Evolutionary conservation across 2,888 invertebrate genomes (phyloP).

Genomic region (Onchidella celtica): DNA sequence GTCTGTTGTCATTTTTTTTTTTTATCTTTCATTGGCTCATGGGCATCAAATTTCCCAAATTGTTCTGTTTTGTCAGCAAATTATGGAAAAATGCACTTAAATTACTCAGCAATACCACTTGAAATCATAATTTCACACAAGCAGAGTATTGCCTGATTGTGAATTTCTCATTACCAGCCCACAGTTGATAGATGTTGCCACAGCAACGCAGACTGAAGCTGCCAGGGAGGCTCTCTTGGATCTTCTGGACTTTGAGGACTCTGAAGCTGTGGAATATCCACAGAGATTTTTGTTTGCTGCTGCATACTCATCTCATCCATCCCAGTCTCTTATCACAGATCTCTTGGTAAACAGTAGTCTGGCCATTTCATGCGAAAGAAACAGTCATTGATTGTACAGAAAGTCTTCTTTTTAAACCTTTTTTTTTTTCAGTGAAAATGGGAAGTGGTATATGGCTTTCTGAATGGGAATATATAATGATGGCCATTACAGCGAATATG

Average conservation of each 20-base stretch:
- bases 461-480: no score
- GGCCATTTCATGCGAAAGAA: no score
- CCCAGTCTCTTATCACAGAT: slow-evolving; percentile 81
- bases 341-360: slow-evolving; percentile 73
- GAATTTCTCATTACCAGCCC: slow-evolving; percentile 77
- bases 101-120: no score
- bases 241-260: slow-evolving; percentile 82
- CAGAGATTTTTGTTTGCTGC: slow-evolving; percentile 89
- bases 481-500: no score
- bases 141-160: background rate
- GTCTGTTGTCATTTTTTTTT: background rate
- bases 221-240: slow-evolving; percentile 87
- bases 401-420: no score
- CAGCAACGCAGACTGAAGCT: slow-evolving; percentile 86
- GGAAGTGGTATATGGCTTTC: no score
- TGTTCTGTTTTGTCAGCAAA: background rate
- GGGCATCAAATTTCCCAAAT: no score
- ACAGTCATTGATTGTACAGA: no score
- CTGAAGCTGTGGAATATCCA: slow-evolving; percentile 82
- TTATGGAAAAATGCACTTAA: background rate
- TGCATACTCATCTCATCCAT: slow-evolving; percentile 86
- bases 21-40: background rate
- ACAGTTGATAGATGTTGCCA: slow-evolving; percentile 87
- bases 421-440: no score
- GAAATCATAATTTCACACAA: no score